These are phyloP conservation scores for Leptinotarsa juncta DNA, from an alignment of 2,888 invertebrate species.

Conservation along the genomic window DNA sequence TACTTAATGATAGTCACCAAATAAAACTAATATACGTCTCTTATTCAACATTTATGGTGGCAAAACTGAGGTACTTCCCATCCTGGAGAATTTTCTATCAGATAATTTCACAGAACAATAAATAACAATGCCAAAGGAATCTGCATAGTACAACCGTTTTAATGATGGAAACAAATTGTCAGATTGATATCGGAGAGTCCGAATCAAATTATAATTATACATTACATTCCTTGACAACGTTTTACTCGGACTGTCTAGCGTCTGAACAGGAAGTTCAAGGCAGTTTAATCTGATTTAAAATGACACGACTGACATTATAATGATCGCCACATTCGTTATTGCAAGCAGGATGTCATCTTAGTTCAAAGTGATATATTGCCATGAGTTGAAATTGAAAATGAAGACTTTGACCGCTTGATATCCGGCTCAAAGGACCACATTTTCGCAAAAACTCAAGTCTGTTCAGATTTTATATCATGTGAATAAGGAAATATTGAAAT, in stretches of 20 bases:
- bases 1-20: no score
- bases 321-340: slow-evolving; percentile 7
- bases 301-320: slow-evolving; percentile 24
- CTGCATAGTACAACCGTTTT: slow-evolving; percentile 18
- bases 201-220: slow-evolving; percentile 22
- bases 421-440: slow-evolving; percentile 13
- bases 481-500: slow-evolving; percentile 17
- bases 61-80: no score
- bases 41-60: no score
- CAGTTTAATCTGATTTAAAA: slow-evolving; percentile 26
- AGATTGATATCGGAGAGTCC: slow-evolving; percentile 15
- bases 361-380: slow-evolving; percentile 15
- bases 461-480: neutral
- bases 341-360: slow-evolving; percentile 8
- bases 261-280: slow-evolving; percentile 18
- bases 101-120: neutral
- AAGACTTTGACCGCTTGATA: neutral
- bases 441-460: neutral
- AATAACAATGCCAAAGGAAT: slow-evolving; percentile 14
- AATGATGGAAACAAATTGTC: slow-evolving; percentile 27
- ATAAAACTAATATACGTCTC: no score
- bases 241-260: neutral
- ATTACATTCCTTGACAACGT: slow-evolving; percentile 23
- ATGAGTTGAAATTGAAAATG: slow-evolving; percentile 1
- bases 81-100: neutral